Conservation (phyloP, 2,113 vertebrate species). For the Myiopsitta monachus region DNA sequence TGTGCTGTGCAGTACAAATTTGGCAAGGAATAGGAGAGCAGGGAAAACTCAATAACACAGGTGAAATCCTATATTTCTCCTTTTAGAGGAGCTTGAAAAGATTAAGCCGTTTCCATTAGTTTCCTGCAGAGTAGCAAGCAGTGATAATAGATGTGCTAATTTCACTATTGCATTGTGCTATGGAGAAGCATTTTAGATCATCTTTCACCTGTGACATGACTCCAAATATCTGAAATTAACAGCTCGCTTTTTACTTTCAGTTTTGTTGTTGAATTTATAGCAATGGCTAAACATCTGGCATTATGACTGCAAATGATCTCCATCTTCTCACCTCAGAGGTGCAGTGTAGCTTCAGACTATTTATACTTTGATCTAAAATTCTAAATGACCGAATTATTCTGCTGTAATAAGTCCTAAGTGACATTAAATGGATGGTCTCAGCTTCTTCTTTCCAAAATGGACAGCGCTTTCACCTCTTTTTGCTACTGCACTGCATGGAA, state of each 20-base stretch:
- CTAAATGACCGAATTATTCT: conserved; percentile 63
- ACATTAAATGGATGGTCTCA: conserved; percentile 58
- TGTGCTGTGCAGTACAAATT: conserved; percentile 6
- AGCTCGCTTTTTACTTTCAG: conserved; percentile 36
- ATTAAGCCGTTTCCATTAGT: conserved; percentile 62
- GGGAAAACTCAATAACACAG: conserved; percentile 17
- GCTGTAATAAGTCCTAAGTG: conserved; percentile 59
- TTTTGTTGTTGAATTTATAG: conserved; percentile 62
- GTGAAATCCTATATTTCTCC: conserved; percentile 30
- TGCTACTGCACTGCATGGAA: conserved; percentile 39
- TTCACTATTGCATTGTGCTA: conserved; percentile 48
- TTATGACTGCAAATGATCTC: conserved; percentile 60
- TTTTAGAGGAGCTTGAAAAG: conserved; percentile 54
- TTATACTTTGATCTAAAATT: conserved; percentile 73
- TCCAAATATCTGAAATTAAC: conserved; percentile 66
- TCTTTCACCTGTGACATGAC: conserved; percentile 67
- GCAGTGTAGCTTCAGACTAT: conserved; percentile 41
- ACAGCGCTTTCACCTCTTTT: conserved; percentile 21
- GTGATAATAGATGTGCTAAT: conserved; percentile 69
- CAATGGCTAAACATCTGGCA: conserved; percentile 75
- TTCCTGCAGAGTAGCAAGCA: conserved; percentile 53
- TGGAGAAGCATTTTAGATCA: conserved; percentile 50
- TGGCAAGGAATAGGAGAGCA: conserved; percentile 19
- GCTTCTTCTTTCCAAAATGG: conserved; percentile 49
- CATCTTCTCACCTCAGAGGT: conserved; percentile 69